phyloP scores from a whole-genome alignment of 2,888 invertebrate genomes.

The Andrena camellia region DNA sequence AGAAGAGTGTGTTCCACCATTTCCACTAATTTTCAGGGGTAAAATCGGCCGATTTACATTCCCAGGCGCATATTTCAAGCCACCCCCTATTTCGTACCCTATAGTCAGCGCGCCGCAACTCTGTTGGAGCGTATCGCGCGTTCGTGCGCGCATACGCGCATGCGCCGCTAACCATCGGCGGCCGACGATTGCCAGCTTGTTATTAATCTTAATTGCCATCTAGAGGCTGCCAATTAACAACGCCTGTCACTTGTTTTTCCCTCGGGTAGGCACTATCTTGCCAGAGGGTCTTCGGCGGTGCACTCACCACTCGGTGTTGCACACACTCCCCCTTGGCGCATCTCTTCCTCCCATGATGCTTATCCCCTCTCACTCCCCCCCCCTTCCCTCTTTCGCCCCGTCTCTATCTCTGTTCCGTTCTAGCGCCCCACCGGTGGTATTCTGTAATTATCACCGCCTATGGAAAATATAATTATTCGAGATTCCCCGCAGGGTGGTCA shows the following conservation, averaged over 20 bases:
- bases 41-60: no score
- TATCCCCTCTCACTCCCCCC: constrained; percentile 18
- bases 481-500: constrained; percentile 44
- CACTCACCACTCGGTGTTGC: constrained; percentile 44
- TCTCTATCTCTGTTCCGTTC: constrained; percentile 32
- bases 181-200: constrained; percentile 78
- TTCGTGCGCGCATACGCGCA: constrained; percentile 16
- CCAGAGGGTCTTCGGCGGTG: constrained; percentile 39
- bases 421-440: constrained; percentile 69
- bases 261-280: constrained; percentile 68
- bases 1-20: no score
- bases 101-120: neutral
- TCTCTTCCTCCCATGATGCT: constrained; percentile 27
- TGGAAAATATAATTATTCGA: constrained; percentile 72
- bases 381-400: no score
- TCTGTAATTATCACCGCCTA: constrained; percentile 75
- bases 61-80: no score
- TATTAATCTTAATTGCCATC: constrained; percentile 84
- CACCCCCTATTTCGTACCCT: no score
- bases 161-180: constrained; percentile 57
- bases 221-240: constrained; percentile 83
- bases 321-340: constrained; percentile 26
- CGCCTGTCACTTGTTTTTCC: constrained; percentile 81
- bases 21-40: no score
- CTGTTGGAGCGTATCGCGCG: constrained; percentile 1